Percentiles rank a stretch among this genome's conserved stretches.
Conservation (phyloP, 2,113 vertebrate genomes). For the Psophia crepitans region DNA sequence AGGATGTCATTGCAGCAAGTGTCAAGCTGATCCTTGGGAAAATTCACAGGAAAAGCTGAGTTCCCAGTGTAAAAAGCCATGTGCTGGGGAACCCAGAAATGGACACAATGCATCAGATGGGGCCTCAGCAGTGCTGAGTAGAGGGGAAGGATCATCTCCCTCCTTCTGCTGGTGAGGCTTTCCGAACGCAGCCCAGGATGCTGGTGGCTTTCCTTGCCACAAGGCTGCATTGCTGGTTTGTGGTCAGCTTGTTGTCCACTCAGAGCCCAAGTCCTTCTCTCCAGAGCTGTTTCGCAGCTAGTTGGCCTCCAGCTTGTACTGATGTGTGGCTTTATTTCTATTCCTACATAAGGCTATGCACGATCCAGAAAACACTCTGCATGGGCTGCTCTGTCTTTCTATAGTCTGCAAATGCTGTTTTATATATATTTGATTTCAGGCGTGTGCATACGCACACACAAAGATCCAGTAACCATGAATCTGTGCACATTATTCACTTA, state of each 20-base stretch:
- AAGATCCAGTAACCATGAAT: neutral
- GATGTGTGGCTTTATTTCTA: neutral
- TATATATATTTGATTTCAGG: neutral
- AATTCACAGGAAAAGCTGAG: neutral
- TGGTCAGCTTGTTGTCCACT: neutral
- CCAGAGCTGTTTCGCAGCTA: neutral
- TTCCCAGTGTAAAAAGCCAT: neutral
- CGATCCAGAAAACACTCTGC: neutral
- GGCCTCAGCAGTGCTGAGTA: neutral
- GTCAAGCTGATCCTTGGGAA: neutral
- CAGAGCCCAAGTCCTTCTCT: neutral
- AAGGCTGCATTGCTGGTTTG: neutral
- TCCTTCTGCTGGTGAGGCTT: neutral
- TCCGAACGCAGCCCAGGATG: neutral
- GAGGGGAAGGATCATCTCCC: neutral
- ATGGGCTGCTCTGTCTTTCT: neutral
- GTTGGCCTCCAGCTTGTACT: neutral
- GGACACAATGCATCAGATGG: neutral
- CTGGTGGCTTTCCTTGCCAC: neutral
- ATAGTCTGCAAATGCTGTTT: neutral
- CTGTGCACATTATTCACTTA: neutral
- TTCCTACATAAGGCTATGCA: neutral
- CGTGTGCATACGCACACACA: neutral
- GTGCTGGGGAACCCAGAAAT: neutral
- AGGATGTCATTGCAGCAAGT: neutral